Percentiles rank a stretch among this genome's conserved stretches.
These are phyloP conservation scores for Enteromius trimaculatus DNA, from an alignment of 2,797 vertebrate genomes.

Conservation along the genomic window DNA sequence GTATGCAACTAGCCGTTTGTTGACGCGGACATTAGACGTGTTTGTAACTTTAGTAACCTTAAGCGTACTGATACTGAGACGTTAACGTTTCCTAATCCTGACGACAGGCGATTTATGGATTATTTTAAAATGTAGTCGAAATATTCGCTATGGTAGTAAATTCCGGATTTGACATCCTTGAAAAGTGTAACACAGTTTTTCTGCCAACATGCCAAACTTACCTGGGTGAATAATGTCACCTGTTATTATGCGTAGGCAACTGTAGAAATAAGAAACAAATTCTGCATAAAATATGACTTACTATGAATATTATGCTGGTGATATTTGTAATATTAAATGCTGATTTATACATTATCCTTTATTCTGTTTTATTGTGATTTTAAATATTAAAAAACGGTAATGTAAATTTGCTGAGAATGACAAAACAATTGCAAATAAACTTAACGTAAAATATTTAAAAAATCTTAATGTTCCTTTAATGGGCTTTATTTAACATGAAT, in stretches of 20 bases:
- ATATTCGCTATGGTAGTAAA: background rate
- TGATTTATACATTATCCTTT: background rate
- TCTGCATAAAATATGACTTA: background rate
- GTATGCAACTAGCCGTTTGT: background rate
- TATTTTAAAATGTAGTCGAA: background rate
- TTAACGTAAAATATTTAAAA: background rate
- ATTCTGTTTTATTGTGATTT: background rate
- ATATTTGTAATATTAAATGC: no score
- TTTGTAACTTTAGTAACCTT: constrained; percentile 13
- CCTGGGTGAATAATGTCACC: background rate
- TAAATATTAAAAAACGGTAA: background rate
- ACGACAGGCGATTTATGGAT: background rate
- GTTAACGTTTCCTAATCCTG: background rate
- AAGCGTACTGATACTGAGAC: background rate
- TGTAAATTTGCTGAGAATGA: background rate
- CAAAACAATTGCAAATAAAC: background rate
- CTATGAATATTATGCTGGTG: background rate
- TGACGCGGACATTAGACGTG: background rate
- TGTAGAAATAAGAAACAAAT: background rate
- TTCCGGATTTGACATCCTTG: background rate
- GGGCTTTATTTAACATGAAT: background rate
- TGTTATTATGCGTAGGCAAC: background rate
- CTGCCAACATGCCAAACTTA: background rate
- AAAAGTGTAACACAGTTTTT: background rate
- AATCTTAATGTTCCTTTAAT: background rate